Conservation (phyloP, 2,113 vertebrate genomes). For the Phyllostomus discolor region DNA sequence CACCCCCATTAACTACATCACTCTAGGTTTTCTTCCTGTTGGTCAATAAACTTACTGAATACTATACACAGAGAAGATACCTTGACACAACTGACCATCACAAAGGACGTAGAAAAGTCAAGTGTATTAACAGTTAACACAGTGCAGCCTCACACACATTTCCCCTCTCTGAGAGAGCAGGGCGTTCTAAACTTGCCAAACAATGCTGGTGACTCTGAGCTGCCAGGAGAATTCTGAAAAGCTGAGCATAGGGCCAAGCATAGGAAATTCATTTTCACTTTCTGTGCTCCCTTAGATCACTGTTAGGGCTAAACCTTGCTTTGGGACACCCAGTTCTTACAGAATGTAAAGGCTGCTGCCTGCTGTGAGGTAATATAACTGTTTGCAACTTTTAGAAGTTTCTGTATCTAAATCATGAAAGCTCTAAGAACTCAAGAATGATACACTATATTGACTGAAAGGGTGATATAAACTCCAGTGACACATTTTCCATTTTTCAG, state of each 20-base stretch:
- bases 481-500: neutral
- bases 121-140: neutral
- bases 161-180: neutral
- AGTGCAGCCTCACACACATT: neutral
- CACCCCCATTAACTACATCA: neutral
- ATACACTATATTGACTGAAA: neutral
- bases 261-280: neutral
- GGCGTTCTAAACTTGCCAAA: neutral
- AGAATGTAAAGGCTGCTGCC: neutral
- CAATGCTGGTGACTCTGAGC: neutral
- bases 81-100: neutral
- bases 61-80: neutral
- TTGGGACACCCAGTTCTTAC: neutral
- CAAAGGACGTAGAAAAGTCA: neutral
- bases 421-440: neutral
- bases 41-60: neutral
- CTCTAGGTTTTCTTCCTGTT: neutral
- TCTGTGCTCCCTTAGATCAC: neutral
- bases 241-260: neutral
- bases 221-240: neutral
- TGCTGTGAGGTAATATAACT: neutral
- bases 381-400: neutral
- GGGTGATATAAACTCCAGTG: neutral
- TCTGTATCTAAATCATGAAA: constrained; percentile 43
- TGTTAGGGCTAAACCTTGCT: constrained; percentile 34